Evolutionary conservation across 2,113 vertebrate genomes (phyloP), one percentile per base, ranked within the genome.

Genomic region (Pionites leucogaster): DNA sequence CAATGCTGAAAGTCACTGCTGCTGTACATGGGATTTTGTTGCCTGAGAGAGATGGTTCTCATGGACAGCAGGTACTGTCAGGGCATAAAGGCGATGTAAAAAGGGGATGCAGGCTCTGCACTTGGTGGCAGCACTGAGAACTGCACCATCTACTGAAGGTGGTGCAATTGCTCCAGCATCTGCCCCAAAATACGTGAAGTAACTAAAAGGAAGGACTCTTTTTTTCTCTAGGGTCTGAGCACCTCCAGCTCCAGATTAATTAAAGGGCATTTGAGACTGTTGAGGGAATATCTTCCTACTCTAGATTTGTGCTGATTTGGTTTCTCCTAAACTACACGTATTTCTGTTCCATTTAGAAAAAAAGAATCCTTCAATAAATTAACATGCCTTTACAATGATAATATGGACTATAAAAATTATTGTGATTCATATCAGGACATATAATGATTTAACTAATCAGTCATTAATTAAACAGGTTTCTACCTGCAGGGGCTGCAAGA

Each of bases 371-470:
- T 86, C 88, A 94, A 94, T 90, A 92, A 95, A 96, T 98, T 97
- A 98, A 50, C 96, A 90, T 83, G 93, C 94, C 95, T 98, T 98
- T 98, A 97, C 96, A 96, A 97, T 97, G 97, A 96, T 98, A 98
- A 98, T 92, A 91, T 1, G 3, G 83, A 78, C 96, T 86, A 94
- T 95, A 96, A 96, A 96, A 97, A 90, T 91, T 96, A 96, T 92
- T 95, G 93, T 93, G 92, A 97, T 96, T 96, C 96, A 86, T 95
- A 95, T 93, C 95, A 97, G 90, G 77, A 92, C 91, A 95, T 93
- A 81, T 88, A 96, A 91, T 96, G 95, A 93, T 96, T 96, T 93
- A 94, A 96, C 96, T 97, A 97, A 97, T 97, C 96, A 95, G 96
- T 96, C 96, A 97, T 97, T 96, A 97, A 96, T 95, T 96, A 96